These are phyloP conservation scores for Stratiomys singularior DNA, from an alignment of 2,888 invertebrate species.

Conservation along the genomic window DNA sequence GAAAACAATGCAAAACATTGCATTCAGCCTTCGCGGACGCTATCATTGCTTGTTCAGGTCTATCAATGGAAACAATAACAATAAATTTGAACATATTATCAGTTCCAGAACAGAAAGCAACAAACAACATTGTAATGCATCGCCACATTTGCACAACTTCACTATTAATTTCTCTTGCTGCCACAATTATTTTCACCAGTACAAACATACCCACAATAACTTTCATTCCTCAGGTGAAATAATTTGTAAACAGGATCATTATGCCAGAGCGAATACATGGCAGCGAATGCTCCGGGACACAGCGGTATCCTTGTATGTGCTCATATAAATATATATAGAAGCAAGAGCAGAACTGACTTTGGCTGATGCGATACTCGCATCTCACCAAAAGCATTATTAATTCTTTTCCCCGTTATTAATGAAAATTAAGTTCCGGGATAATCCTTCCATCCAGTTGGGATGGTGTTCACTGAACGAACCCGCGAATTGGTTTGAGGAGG, in stretches of 20 bases:
- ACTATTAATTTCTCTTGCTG: constrained; percentile 36
- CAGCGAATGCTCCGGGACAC: neutral
- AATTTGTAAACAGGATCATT: constrained; percentile 41
- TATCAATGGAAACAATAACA: neutral
- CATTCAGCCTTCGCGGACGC: neutral
- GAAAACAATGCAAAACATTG: no score
- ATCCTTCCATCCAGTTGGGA: constrained; percentile 23
- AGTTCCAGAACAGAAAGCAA: neutral
- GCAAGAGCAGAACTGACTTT: no score
- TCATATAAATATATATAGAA: no score
- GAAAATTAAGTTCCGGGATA: constrained; percentile 41
- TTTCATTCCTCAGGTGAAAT: constrained; percentile 43
- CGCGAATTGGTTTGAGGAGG: neutral
- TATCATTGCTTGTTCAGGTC: neutral
- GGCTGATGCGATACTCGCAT: constrained; percentile 3
- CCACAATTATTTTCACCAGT: constrained; percentile 35
- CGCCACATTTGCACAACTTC: constrained; percentile 21
- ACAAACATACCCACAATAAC: constrained; percentile 17
- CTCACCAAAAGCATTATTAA: constrained; percentile 21
- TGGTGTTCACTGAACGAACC: neutral
- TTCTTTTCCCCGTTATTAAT: constrained; percentile 23
- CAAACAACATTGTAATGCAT: neutral
- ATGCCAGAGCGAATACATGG: neutral
- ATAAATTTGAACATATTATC: constrained; percentile 7
- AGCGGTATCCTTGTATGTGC: no score